Base-by-base conservation (phyloP, 1,140 invertebrate species). In the Pinna nobilis region DNA sequence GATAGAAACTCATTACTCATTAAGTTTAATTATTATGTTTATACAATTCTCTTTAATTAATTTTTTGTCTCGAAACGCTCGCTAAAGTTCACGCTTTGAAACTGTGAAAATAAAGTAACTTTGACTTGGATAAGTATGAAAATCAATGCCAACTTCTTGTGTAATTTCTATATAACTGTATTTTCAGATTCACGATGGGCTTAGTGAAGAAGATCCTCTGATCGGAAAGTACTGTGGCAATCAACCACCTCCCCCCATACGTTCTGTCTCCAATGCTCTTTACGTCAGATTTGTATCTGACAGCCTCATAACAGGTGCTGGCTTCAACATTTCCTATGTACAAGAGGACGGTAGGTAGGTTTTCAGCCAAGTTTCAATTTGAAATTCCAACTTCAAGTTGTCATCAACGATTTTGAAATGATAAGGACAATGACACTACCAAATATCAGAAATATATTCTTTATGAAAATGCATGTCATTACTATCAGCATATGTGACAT, bases 241-340 rank as follows among this genome's bases (percentile, higher is more conserved):
- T 18, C 96, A 96, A 85, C 89, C 94, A 18, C 96, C 97, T 0
- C 94, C 95, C 0, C 30, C 67, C 3, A 94, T 99, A 20, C 91
- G 95, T 0, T 94, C 97, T 0, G 94, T 94, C 0, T 93, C 94
- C 20, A 98, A 98, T 90, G 93, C 96, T 83, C 93, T 99, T 91
- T 96, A 95, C 77, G 95, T 99, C 91, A 93, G 96, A 0, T 98
- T 99, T 85, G 96, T 96, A 84, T 96, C 96, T 1, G 97, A 99
- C 88, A 92, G 92, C n/a, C 94, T 94, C 30, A 94, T 97, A 3
- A 94, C 96, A 82, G 92, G 94, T 61, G 93, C 93, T 87, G 97
- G 97, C 35, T 98, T 99, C 84, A 92, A 93, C 59, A 96, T 95
- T 4, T 93, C 92, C 15, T 96, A 98, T 87, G 93, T 93, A 11